Percentiles rank a stretch among this genome's conserved stretches.
Conservation (phyloP, 1,140 invertebrate genomes). For the Thalassaphorura encarpata region DNA sequence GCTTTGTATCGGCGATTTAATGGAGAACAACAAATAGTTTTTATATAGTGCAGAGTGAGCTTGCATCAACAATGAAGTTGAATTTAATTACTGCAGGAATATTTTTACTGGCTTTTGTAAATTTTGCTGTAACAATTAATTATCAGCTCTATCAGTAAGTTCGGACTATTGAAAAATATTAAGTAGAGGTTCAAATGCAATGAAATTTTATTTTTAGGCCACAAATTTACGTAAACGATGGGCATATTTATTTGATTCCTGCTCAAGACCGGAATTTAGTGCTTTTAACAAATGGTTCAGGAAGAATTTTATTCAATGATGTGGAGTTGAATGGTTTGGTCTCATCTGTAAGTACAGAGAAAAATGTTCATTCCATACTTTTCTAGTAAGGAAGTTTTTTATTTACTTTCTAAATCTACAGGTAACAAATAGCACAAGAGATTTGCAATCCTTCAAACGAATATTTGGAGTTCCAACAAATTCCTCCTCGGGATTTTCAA, state of each 20-base stretch:
- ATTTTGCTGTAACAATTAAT: too few relatives aligned
- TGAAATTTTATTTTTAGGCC: constrained; percentile 20
- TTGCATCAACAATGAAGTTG: too few relatives aligned
- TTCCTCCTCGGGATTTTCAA: background rate
- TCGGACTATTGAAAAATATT: too few relatives aligned
- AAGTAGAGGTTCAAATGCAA: too few relatives aligned
- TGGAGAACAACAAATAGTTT: too few relatives aligned
- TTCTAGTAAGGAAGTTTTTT: background rate
- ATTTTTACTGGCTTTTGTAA: too few relatives aligned
- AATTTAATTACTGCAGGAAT: too few relatives aligned
- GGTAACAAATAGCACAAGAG: constrained; percentile 22
- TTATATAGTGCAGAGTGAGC: too few relatives aligned
- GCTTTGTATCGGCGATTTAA: too few relatives aligned
- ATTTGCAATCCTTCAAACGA: constrained; percentile 17
- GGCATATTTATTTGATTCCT: constrained; percentile 25
- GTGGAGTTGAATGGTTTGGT: constrained; percentile 18
- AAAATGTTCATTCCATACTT: background rate
- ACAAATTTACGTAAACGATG: constrained; percentile 27
- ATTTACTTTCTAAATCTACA: constrained; percentile 4
- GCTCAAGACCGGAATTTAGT: constrained; percentile 25
- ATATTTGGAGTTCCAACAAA: constrained; percentile 23
- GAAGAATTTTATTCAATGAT: constrained; percentile 30
- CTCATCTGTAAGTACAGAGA: constrained; percentile 15
- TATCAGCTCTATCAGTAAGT: too few relatives aligned
- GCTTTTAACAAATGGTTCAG: constrained; percentile 23